A percentile compares a stretch with the other conserved stretches of the same genome.
These are phyloP conservation scores for Myzus persicae DNA, from an alignment of 1,140 invertebrate species.

Conservation along the genomic window DNA sequence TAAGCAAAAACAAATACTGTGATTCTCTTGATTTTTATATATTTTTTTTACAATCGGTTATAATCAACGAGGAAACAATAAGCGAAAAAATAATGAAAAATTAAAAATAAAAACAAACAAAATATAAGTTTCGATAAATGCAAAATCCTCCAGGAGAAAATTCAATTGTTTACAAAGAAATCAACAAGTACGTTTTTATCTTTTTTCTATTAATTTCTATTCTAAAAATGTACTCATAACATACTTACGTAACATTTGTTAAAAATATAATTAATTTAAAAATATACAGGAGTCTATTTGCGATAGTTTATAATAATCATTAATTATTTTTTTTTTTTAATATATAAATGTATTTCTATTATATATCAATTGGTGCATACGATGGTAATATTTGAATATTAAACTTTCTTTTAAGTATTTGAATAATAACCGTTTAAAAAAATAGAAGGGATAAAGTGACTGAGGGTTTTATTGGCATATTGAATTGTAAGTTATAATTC, in stretches of 20 bases:
- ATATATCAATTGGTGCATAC: not conserved
- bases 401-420: not conserved
- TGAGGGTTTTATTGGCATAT: conserved; percentile 3
- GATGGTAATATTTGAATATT: not conserved
- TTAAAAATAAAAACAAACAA: no score
- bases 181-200: no score
- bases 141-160: no score
- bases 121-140: no score
- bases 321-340: not conserved
- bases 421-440: not conserved
- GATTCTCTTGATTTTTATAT: no score
- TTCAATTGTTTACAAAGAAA: no score
- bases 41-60: no score
- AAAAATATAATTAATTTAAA: not conserved
- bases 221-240: no score
- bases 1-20: no score
- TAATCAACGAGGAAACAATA: no score
- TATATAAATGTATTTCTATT: not conserved
- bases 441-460: not conserved
- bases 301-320: not conserved
- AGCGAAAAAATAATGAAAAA: no score
- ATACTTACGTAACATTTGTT: not conserved
- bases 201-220: no score
- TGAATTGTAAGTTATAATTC: conserved; percentile 19
- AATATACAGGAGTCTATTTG: not conserved